Percentiles rank a stretch among this genome's conserved stretches.
Conservation (phyloP, 1,140 invertebrate genomes). For the Radopholus similis region DNA sequence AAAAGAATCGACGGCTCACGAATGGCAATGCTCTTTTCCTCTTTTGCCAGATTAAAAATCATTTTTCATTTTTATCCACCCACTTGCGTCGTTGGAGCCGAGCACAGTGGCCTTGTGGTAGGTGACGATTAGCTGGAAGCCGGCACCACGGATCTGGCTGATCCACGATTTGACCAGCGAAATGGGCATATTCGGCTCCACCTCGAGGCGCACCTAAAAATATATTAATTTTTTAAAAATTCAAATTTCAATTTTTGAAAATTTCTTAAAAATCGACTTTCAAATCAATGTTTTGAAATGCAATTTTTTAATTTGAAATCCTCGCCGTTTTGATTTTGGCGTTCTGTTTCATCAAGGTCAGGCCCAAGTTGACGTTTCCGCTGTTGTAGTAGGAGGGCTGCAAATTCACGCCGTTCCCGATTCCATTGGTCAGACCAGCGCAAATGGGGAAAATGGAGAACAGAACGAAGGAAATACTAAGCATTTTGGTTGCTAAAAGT, state of each 20-base stretch:
- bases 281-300: too few relatives aligned
- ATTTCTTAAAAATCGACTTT: too few relatives aligned
- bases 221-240: too few relatives aligned
- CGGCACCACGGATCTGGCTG: neutral
- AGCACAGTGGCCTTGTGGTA: neutral
- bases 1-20: too few relatives aligned
- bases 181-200: neutral
- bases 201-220: neutral
- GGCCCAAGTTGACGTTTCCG: neutral
- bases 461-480: neutral
- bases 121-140: neutral
- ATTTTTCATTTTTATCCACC: neutral
- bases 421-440: neutral
- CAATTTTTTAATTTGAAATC: too few relatives aligned
- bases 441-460: neutral
- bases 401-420: neutral
- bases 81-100: neutral
- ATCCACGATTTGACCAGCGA: neutral
- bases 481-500: neutral
- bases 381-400: neutral
- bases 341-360: neutral
- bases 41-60: too few relatives aligned
- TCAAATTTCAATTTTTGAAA: too few relatives aligned
- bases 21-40: too few relatives aligned
- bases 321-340: neutral